Conservation (phyloP, 2,113 vertebrate species). For the Sphyrna mokarran region DNA sequence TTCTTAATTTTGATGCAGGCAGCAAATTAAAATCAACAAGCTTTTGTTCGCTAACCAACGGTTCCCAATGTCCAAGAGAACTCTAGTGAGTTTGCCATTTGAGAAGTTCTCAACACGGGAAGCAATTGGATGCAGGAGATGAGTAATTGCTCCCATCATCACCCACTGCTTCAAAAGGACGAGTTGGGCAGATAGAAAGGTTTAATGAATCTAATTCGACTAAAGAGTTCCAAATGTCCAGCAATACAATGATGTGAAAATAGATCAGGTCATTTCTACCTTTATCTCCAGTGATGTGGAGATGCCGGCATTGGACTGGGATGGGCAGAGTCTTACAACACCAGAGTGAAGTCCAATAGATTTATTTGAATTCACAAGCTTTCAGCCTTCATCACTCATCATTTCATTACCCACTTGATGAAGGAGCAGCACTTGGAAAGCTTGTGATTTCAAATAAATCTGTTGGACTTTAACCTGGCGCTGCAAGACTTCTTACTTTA, state of each 20-base stretch:
- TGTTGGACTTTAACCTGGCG: too few species aligned
- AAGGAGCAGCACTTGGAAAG: too few species aligned
- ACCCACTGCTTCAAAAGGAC: neutral
- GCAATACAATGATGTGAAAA: neutral
- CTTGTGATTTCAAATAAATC: too few species aligned
- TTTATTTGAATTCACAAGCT: too few species aligned
- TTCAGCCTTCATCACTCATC: too few species aligned
- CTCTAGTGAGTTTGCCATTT: neutral
- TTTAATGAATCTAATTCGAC: neutral
- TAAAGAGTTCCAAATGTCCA: neutral
- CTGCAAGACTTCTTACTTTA: neutral
- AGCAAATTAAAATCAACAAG: constrained; percentile 20
- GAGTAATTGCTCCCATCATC: neutral
- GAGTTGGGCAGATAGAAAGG: neutral
- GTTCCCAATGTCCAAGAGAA: neutral
- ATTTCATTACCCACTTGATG: too few species aligned
- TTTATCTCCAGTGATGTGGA: neutral
- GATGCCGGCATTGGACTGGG: too few species aligned
- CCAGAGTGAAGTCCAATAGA: too few species aligned
- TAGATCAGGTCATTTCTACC: neutral
- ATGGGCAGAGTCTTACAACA: too few species aligned
- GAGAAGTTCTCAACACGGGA: too few species aligned
- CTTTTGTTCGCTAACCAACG: neutral
- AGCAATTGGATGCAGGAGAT: constrained; percentile 17
- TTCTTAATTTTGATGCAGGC: neutral